Percentiles rank a stretch among this genome's conserved stretches.
Conservation (phyloP, 2,113 vertebrate species). For the Geothlypis trichas region DNA sequence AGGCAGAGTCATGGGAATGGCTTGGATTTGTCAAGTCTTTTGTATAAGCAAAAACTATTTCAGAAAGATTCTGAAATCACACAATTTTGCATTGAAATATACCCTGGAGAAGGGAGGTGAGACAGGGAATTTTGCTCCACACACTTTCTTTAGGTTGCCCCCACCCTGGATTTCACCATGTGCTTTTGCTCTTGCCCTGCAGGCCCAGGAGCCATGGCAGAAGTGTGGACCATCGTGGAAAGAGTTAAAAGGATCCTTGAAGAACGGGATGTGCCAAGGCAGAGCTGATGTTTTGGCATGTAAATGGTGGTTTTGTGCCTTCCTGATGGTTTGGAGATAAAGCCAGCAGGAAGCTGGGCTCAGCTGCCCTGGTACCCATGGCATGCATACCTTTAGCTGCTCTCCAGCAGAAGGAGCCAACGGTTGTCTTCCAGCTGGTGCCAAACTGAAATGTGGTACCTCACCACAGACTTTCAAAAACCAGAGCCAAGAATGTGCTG, state of each 20-base stretch:
- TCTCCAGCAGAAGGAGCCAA: neutral
- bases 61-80: neutral
- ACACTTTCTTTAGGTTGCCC: rapidly evolving
- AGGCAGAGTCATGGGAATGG: neutral
- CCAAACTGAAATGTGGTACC: neutral
- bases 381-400: neutral
- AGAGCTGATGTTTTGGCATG: constrained; percentile 13
- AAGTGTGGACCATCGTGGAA: constrained; percentile 84
- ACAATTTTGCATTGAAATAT: neutral
- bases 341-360: neutral
- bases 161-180: neutral
- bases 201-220: constrained; percentile 96
- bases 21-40: neutral
- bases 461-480: neutral
- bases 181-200: constrained; percentile 6
- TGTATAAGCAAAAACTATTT: neutral
- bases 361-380: neutral
- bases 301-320: neutral
- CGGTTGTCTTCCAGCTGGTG: neutral
- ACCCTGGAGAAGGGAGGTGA: neutral
- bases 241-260: constrained; percentile 72
- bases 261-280: neutral
- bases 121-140: neutral
- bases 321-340: neutral
- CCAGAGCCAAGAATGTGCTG: neutral